Evolutionary conservation across 53 echinoderm and acorn worm species (phyloP).

Genomic region (Stichopus horrens): DNA sequence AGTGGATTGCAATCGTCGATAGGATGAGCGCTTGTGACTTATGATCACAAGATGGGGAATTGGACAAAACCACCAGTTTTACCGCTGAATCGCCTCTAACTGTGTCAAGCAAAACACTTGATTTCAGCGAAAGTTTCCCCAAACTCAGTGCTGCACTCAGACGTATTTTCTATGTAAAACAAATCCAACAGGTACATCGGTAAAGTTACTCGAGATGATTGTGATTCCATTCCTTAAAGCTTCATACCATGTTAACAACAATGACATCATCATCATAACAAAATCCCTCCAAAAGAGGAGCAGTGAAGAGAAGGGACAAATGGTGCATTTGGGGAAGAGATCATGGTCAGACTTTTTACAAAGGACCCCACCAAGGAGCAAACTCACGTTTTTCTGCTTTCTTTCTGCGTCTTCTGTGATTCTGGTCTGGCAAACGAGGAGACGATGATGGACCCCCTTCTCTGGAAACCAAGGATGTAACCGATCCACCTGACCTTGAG

Average conservation of each 20-base stretch:
- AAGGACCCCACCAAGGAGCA: background rate
- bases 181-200: background rate
- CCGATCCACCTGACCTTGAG: background rate
- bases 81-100: no score
- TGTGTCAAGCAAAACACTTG: no score
- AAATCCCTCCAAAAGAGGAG: no score
- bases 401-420: background rate
- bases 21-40: no score
- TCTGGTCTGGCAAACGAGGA: background rate
- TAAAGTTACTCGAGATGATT: background rate
- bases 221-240: background rate
- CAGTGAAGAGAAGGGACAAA: background rate
- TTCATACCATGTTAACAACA: no score
- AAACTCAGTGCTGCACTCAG: no score
- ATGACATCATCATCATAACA: no score
- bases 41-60: no score
- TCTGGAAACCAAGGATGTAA: background rate
- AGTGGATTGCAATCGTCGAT: no score
- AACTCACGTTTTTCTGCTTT: background rate
- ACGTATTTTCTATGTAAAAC: no score
- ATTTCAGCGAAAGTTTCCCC: no score
- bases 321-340: background rate
- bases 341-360: background rate
- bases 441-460: background rate
- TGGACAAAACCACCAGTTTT: no score